Base-by-base conservation (phyloP, 1,140 invertebrate species). In the Cydia fagiglandana region DNA sequence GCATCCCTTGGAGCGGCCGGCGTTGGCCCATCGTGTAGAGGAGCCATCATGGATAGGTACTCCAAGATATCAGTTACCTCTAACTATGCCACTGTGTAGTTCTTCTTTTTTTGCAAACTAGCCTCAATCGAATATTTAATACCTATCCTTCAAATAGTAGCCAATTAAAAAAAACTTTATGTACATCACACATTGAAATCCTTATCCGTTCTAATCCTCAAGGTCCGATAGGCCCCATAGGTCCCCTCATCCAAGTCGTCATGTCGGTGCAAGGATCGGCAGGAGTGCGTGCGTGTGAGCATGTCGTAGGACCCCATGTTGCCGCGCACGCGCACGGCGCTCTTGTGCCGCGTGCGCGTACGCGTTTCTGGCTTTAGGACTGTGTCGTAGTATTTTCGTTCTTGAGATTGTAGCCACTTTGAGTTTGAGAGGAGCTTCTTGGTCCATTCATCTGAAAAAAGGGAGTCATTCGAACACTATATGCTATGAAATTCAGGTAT, bases 401-500 rank as follows among this genome's bases (percentile, higher is more conserved):
- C 88, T 73, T 92, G 88, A 24, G 78, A 64, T 76, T 90, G 86
- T 4, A 92, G 82, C 89, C 89, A 92, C 84, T 88, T 90, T 68
- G 90, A 86, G 73, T 90, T 91, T 0, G 81, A 77, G 13, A 92
- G 79, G 0, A 92, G 82, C 75, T 92, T 91, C 41, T 91, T 91
- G 45, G 90, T 92, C 90, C 90, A 92, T 89, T 92, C 88, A 56
- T 92, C 90, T 92, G 47, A n/a, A n/a, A n/a, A n/a, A n/a, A n/a
- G n/a, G n/a, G n/a, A n/a, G n/a, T n/a, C n/a, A n/a, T n/a, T n/a
- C n/a, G n/a, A n/a, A n/a, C n/a, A n/a, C n/a, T n/a, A n/a, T n/a
- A n/a, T n/a, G n/a, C n/a, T n/a, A n/a, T n/a, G n/a, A n/a, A n/a
- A n/a, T n/a, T n/a, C n/a, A n/a, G n/a, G n/a, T n/a, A n/a, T n/a